phyloP scores from a whole-genome alignment of 2,113 vertebrate species.

The Eulemur macaco region DNA sequence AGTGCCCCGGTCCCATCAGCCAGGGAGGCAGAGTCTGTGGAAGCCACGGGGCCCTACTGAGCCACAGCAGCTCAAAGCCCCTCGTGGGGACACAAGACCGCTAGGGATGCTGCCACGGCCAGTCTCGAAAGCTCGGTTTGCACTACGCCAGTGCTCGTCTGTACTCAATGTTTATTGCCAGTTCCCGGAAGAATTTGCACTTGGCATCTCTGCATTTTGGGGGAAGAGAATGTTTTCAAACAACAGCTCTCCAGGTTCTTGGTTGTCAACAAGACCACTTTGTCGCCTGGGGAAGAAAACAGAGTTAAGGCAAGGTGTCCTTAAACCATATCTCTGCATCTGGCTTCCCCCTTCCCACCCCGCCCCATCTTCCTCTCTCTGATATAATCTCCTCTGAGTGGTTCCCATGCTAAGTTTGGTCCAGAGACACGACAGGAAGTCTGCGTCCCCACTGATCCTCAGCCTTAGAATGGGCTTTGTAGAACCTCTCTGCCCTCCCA shows the following conservation, averaged over 20 bases:
- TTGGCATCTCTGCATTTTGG: background rate
- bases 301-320: background rate
- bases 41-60: background rate
- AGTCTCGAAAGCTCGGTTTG: background rate
- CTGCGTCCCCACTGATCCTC: background rate
- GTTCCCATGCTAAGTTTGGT: background rate
- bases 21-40: background rate
- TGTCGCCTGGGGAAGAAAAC: background rate
- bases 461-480: background rate
- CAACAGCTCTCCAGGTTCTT: no score
- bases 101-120: background rate
- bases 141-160: background rate
- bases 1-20: background rate
- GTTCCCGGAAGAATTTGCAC: background rate
- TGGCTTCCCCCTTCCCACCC: rapidly evolving
- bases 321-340: background rate
- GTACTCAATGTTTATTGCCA: background rate
- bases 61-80: background rate
- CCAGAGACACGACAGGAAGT: background rate
- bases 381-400: background rate
- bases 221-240: background rate
- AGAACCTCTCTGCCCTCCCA: background rate
- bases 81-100: background rate
- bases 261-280: background rate
- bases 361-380: background rate